Base-by-base conservation (phyloP, 2,797 vertebrate species). In the Chrysocyon brachyurus region DNA sequence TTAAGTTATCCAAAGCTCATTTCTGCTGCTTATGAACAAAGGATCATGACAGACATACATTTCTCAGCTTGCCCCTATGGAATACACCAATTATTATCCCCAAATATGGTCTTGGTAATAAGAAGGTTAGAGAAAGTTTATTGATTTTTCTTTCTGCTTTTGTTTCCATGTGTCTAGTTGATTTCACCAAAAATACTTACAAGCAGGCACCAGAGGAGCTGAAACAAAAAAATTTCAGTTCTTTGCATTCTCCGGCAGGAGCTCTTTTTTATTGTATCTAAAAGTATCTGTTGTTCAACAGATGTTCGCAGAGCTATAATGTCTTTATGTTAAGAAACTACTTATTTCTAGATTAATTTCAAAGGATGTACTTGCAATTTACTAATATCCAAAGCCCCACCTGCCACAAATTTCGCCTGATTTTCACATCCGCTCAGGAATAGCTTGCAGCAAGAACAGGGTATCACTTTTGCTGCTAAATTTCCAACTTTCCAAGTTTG, bases 341-440 rank as follows among this genome's bases (percentile, higher is more conserved):
- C 49, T 64, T 94, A n/a, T 93, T 89, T 96, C 63, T 93, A 91
- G 73, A 93, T 96, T 92, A 79, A 93, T 95, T 91, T 89, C 87
- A 92, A 78, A 96, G 82, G 26, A 2, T 22, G 2, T 14, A 64
- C 36, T 82, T 89, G 9, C 10, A 87, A 16, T 91, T 77, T 56
- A 72, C 66, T 28, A 22, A 52, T 73, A 88, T 88, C 63, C 75
- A 90, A 96, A 91, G 40, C 33, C n/a, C 54, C 57, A 84, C 5
- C 28, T 64, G 77, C 59, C 57, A 63, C 56, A 87, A 40, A 89
- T 89, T 81, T 72, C 31, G 73, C 40, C 46, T 73, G 40, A 87
- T 95, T 93, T 97, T 28, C 79, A 73, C 36, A 33, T 61, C 59
- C 19, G 14, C 33, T 77, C 54, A 52, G n/a, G 19, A 91, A 70